These are phyloP conservation scores for Cossypha niveicapilla DNA, from an alignment of 2,797 vertebrate genomes.

Conservation along the genomic window DNA sequence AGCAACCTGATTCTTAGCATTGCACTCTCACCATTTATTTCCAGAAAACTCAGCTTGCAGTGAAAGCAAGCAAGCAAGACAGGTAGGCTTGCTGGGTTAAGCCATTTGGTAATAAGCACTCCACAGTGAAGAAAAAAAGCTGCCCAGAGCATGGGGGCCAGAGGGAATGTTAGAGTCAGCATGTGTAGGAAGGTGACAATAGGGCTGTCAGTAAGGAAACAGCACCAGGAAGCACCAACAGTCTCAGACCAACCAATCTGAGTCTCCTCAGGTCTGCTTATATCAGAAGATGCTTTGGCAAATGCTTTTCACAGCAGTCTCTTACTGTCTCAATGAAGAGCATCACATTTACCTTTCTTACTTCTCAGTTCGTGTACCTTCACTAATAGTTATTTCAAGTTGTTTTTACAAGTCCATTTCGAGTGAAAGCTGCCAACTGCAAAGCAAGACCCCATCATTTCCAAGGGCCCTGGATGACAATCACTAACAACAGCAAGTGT, in stretches of 20 bases:
- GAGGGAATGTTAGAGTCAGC: fast-evolving
- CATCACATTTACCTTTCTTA: fast-evolving
- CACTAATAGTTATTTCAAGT: not conserved
- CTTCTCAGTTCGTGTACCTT: fast-evolving
- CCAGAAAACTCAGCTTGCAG: not conserved
- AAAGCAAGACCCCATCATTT: not conserved
- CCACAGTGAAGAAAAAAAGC: not conserved
- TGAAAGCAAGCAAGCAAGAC: not conserved
- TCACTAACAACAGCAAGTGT: not conserved
- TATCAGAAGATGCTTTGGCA: not conserved
- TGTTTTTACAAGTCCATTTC: not conserved
- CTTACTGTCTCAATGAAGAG: not conserved
- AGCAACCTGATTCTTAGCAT: not conserved
- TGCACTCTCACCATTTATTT: not conserved
- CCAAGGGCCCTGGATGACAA: not conserved
- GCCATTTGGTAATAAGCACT: not conserved
- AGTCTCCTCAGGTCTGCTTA: not conserved
- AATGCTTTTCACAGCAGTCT: not conserved
- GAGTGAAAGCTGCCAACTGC: not conserved
- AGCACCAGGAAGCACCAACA: fast-evolving
- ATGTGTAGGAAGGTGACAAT: not conserved
- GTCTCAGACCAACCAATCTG: fast-evolving
- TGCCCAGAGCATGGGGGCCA: fast-evolving
- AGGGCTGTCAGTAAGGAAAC: not conserved
- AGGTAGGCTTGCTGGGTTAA: not conserved